Evolutionary conservation across 2,797 vertebrate genomes (phyloP).

Genomic region (Pangasius krempfi): DNA sequence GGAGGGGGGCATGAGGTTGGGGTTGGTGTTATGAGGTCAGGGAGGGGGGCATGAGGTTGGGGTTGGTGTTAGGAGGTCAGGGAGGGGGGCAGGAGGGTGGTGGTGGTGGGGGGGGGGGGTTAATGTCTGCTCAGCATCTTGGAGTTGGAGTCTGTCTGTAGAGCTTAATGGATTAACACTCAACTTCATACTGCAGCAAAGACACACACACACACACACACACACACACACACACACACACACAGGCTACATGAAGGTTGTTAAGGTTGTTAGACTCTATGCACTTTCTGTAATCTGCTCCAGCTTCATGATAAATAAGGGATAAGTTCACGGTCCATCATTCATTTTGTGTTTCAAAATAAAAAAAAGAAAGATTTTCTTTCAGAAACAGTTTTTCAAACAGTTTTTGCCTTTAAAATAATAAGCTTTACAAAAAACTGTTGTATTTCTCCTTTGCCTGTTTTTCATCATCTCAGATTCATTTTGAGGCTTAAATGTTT

Average conservation of each 20-base stretch:
- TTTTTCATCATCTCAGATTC: not conserved
- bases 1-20: not conserved
- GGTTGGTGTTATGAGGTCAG: not conserved
- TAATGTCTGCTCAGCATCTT: conserved; percentile 76
- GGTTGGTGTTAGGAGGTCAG: too few relatives aligned
- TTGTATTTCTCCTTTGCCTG: not conserved
- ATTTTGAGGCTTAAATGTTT: not conserved
- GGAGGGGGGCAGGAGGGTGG: conserved; percentile 20
- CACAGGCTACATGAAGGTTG: not conserved
- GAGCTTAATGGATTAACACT: conserved; percentile 74
- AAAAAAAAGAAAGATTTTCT: too few relatives aligned
- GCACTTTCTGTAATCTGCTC: not conserved
- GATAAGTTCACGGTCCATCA: too few relatives aligned
- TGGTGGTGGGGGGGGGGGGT: conserved; percentile 42
- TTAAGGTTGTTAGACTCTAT: not conserved
- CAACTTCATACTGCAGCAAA: conserved; percentile 12
- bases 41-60: not conserved
- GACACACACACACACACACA: conserved; percentile 8
- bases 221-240: conserved; percentile 12
- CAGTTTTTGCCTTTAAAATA: too few relatives aligned
- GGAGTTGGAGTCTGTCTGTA: conserved; percentile 67
- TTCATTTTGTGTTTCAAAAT: too few relatives aligned
- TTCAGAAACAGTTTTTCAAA: too few relatives aligned
- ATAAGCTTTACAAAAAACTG: too few relatives aligned
- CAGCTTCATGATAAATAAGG: not conserved